Percentiles rank a stretch among this genome's conserved stretches.
Conservation (phyloP, 2,113 vertebrate genomes). For the Vidua chalybeata region DNA sequence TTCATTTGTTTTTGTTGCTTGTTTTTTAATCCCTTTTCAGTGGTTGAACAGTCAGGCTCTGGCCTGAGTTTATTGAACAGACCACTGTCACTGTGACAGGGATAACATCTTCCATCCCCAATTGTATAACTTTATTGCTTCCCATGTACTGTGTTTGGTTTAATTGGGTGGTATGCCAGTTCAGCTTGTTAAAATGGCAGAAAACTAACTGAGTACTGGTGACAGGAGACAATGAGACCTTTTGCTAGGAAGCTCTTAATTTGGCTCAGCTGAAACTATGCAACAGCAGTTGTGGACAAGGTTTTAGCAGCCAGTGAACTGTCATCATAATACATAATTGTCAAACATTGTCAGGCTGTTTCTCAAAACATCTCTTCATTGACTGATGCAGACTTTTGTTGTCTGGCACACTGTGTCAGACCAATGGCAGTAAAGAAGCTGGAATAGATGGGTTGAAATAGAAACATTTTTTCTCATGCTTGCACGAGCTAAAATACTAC, state of each 20-base stretch:
- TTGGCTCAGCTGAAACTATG: neutral
- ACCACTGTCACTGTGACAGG: neutral
- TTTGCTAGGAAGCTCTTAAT: constrained; percentile 11
- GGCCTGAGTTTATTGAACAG: neutral
- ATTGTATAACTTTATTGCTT: neutral
- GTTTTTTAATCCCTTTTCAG: neutral
- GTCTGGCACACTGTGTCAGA: neutral
- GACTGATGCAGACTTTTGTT: neutral
- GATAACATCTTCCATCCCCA: neutral
- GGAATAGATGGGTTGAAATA: neutral
- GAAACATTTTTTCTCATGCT: neutral
- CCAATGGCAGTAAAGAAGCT: neutral
- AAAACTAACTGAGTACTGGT: neutral
- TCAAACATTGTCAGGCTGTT: neutral
- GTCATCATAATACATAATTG: neutral
- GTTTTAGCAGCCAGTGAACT: constrained; percentile 3
- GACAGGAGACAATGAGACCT: neutral
- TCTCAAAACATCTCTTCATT: neutral
- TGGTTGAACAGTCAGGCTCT: neutral
- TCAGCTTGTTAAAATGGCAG: neutral
- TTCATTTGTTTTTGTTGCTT: neutral
- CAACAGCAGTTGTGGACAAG: neutral
- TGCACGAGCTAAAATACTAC: neutral
- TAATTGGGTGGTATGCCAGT: neutral
- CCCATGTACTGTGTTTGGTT: neutral